Evolutionary conservation across 1,140 invertebrate species (phyloP), one percentile per base, ranked within the genome.

Genomic region (Hermetia illucens): DNA sequence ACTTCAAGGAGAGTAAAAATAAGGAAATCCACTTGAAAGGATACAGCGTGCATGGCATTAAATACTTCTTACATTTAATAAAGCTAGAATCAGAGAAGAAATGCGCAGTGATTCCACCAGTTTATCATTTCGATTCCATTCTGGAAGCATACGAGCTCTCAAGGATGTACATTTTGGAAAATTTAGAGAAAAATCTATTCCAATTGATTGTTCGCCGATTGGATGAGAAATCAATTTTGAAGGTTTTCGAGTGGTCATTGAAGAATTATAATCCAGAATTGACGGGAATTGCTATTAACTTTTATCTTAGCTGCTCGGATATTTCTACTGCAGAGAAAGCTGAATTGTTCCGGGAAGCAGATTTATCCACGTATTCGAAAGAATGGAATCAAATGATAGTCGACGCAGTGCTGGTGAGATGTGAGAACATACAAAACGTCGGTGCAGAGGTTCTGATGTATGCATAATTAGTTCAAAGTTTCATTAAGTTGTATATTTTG

Each of bases 341-440:
- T 6, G 32, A 49, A 16, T 39, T 60, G 13, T 60, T 57, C 24
- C 45, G 47, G n/a, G 44, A 44, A 18, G 57, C 55, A n/a, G 51
- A 60, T 37, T 46, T 54, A 18, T 60, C 55, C 0, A 47, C 37
- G 12, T 58, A 50, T 40, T 47, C 50, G 21, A 49, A 43, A 13
- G 58, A 58, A 40, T 61, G 57, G 57, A 54, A 52, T 34, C 49
- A 61, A 38, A 44, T 61, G 44, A 49, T 61, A 5, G 51, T 50
- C 16, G 58, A 61, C 47, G 47, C 58, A 3, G 44, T 58, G 15
- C 49, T 53, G 32, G 52, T 51, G 19, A 44, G 55, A 16, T 58
- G 53, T 16, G 51, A 51, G 32, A 58, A 47, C 42, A 50, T 44
- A n/a, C n/a, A n/a, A n/a, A n/a, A n/a, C n/a, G n/a, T n/a, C n/a